Base-by-base conservation (phyloP, 2,797 vertebrate genomes). In the Amniataba percoides region DNA sequence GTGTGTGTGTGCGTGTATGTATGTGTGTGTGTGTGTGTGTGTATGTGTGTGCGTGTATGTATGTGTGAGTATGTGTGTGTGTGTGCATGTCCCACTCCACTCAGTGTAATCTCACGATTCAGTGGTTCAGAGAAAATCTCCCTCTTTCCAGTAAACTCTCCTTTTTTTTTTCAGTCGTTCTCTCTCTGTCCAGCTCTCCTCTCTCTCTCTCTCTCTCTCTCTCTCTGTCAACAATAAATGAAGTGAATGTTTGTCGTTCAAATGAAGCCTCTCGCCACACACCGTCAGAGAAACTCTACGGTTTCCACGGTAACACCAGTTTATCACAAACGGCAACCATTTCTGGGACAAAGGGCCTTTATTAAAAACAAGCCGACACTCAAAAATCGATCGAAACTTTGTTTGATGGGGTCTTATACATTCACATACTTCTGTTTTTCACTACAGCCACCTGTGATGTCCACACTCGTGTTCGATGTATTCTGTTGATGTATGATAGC, bases 81-180 rank as follows among this genome's bases (percentile, higher is more conserved):
- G 64, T 55, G 77, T 31, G n/a, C 62, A 23, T 78, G 80, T 81
- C 87, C 82, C 85, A 83, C 81, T 86, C 87, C 81, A 88, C 86
- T 86, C 88, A 87, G 88, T 91, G 90, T 91, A 96, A 96, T 95
- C 94, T 95, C 94, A 95, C 88, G 92, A 94, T 80, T 94, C 95
- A 94, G 85, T 95, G 94, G 87, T 88, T 95, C 89, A 92, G 90
- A 95, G 91, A 94, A 93, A 95, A 95, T 95, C 94, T 94, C 89
- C 81, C 77, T 83, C 84, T 93, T 92, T 92, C 89, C 90, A 93
- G 93, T 94, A 93, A 94, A 93, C 85, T 88, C 76, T 69, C 51
- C 7, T 66, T 88, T 90, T 89, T 36, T 86, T 86, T 71, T 78
- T 74, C n/a, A 5, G 64, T 68, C 65, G 71, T 60, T 74, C 68